Evolutionary conservation across 2,888 invertebrate genomes (phyloP).

Genomic region (Andrena chrysosceles): DNA sequence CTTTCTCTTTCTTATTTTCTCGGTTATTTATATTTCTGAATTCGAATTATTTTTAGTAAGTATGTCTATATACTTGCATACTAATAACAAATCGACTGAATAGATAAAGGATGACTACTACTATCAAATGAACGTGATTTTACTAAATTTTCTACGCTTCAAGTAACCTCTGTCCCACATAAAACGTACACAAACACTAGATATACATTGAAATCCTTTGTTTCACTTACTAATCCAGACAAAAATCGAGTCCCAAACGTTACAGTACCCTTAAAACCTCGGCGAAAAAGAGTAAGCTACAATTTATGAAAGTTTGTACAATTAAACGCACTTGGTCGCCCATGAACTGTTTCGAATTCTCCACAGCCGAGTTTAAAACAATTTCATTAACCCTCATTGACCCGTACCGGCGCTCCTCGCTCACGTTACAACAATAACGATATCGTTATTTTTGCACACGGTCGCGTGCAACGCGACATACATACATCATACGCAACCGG

Average conservation of each 20-base stretch:
- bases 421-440: constrained; percentile 7
- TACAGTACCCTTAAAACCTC: background rate
- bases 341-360: background rate
- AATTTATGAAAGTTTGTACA: constrained; percentile 4
- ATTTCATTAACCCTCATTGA: background rate
- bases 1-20: background rate
- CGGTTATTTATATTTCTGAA: background rate
- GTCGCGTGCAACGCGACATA: constrained; percentile 1
- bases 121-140: no score
- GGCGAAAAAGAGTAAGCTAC: background rate
- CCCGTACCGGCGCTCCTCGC: no score
- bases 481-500: constrained; percentile 12
- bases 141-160: no score
- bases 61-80: no score
- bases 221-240: background rate
- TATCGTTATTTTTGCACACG: constrained; percentile 21
- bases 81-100: no score
- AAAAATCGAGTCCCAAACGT: background rate
- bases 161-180: no score
- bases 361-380: background rate
- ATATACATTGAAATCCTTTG: no score
- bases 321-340: background rate
- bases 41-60: background rate
- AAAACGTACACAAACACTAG: no score
- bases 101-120: no score